Evolutionary conservation across 2,888 invertebrate species (phyloP).

Genomic region (Celastrina argiolus): DNA sequence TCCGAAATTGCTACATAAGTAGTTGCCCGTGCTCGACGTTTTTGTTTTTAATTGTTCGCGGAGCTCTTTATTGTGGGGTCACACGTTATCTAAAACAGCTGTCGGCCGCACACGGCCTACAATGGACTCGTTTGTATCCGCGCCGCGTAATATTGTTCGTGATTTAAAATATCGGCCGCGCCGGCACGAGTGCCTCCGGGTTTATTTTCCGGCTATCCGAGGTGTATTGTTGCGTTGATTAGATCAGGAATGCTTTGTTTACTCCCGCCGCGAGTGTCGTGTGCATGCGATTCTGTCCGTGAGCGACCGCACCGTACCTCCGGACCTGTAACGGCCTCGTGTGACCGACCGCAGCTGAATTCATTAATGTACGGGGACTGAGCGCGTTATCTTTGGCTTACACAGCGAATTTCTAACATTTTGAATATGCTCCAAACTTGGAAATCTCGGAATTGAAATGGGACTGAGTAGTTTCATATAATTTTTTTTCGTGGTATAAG

Average conservation of each 20-base stretch:
- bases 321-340: constrained; percentile 34
- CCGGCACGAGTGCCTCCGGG: constrained; percentile 48
- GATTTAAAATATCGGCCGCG: constrained; percentile 70
- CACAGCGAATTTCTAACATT: neutral
- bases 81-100: constrained; percentile 74
- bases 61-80: constrained; percentile 66
- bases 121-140: constrained; percentile 68
- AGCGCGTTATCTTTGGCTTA: constrained; percentile 17
- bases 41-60: constrained; percentile 53
- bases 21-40: constrained; percentile 42
- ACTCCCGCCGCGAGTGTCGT: constrained; percentile 52
- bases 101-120: constrained; percentile 64
- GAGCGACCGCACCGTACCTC: constrained; percentile 44
- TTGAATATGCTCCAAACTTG: constrained; percentile 2
- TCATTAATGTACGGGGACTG: constrained; percentile 37
- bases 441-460: neutral
- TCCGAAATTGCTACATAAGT: constrained; percentile 34
- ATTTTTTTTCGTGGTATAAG: neutral
- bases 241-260: constrained; percentile 70
- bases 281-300: constrained; percentile 52
- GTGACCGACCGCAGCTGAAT: constrained; percentile 41
- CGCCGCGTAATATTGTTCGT: constrained; percentile 69
- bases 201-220: constrained; percentile 65
- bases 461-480: neutral
- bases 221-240: constrained; percentile 74